These are phyloP conservation scores for Gadus macrocephalus DNA, from an alignment of 2,113 vertebrate species.

Conservation along the genomic window DNA sequence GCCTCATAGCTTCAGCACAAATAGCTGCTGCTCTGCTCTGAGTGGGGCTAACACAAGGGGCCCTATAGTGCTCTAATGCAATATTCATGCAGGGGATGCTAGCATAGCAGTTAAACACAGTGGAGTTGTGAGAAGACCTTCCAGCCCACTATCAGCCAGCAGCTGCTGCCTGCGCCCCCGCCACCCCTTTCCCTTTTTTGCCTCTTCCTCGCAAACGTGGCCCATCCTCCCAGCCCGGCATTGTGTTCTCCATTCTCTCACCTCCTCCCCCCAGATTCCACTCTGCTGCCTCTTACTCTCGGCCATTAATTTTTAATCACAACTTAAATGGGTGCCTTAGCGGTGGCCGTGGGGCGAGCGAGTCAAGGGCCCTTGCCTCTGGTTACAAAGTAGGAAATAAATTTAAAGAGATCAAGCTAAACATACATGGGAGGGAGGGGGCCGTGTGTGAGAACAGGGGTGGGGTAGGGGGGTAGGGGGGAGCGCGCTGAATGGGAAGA, in stretches of 20 bases:
- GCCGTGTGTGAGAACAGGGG: slow-evolving; percentile 39
- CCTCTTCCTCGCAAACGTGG: slow-evolving; percentile 40
- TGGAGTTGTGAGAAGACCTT: slow-evolving; percentile 64
- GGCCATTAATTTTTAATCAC: slow-evolving; percentile 79
- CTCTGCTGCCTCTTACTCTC: slow-evolving; percentile 60
- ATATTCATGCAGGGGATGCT: slow-evolving; percentile 69
- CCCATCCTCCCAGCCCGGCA: slow-evolving; percentile 36
- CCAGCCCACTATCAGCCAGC: slow-evolving; percentile 62
- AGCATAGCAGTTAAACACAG: slow-evolving; percentile 63
- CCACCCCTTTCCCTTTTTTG: slow-evolving; percentile 4
- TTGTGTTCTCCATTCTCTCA: slow-evolving; percentile 40
- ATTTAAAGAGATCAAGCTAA: slow-evolving; percentile 69
- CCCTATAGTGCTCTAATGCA: slow-evolving; percentile 66
- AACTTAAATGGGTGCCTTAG: slow-evolving; percentile 76
- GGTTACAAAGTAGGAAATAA: slow-evolving; percentile 70
- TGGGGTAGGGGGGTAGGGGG: not conserved
- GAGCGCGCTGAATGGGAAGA: slow-evolving; percentile 33
- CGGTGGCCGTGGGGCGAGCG: slow-evolving; percentile 63
- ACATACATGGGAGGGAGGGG: slow-evolving; percentile 48
- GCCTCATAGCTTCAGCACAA: slow-evolving; percentile 37
- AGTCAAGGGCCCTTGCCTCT: slow-evolving; percentile 71
- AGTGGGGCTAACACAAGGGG: slow-evolving; percentile 57
- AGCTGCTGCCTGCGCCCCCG: slow-evolving; percentile 54
- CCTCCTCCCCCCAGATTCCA: slow-evolving; percentile 42
- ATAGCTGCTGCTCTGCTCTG: slow-evolving; percentile 34